Base-by-base conservation (phyloP, 1,140 invertebrate species). In the Dreissena rostriformis region DNA sequence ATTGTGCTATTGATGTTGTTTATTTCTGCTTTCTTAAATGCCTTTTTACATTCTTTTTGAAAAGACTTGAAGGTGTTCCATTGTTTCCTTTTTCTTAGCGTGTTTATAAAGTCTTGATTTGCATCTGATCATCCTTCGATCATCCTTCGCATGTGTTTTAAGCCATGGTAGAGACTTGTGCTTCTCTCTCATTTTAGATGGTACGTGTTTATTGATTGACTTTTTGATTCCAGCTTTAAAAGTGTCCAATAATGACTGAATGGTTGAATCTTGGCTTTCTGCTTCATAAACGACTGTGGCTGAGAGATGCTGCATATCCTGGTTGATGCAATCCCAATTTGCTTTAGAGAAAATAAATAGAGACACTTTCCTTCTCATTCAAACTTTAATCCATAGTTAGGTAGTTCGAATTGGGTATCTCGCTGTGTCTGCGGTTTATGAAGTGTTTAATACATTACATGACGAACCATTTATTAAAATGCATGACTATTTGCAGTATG, bases 271-370 rank as follows among this genome's bases (percentile, higher is more conserved):
- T 53, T 74, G 19, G 8, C 39, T 22, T 15, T 52, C 14, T 22
- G 73, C 15, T 67, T 77, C 55, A n/a, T 19, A 19, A 24, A 78
- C 52, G 28, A 74, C 26, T 22, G 52, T 65, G 0, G 61, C 28
- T 29, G 74, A 39, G n/a, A 78, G 53, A 8, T 49, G 65, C 4
- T 55, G 28, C 22, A 84, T 57, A 52, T 84, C 57, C 66, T 14
- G 12, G 63, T 82, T 53, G 39, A 75, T 65, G 51, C 14, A 75
- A 28, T 80, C 72, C 75, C 76, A 86, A 39, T 86, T 76, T 57
- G 81, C 85, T 68, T 86, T 86, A 17, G 28, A 66, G 29, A 84
- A 84, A 17, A 84, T 8, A 4, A 63, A 74, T n/a, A n/a, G n/a
- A n/a, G n/a, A n/a, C n/a, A n/a, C n/a, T n/a, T n/a, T n/a, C n/a